Percentiles rank a stretch among this genome's conserved stretches.
phyloP scores from a whole-genome alignment of 64 coral and sea anemone species.

The Montipora efflorescens region DNA sequence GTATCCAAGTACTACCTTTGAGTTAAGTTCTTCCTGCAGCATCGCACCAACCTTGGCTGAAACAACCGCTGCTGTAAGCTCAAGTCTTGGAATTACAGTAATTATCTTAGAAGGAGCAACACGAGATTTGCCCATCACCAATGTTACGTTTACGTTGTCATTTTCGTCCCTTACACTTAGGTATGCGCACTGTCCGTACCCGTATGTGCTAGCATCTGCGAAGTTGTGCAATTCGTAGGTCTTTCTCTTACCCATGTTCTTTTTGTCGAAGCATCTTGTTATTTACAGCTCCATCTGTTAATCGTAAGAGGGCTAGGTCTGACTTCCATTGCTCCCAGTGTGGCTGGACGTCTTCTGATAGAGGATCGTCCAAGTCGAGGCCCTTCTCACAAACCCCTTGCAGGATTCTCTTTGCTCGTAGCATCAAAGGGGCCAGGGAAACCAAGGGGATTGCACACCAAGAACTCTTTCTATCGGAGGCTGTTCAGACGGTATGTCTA shows the following conservation, averaged over 20 bases:
- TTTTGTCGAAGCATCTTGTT: conserved; percentile 10
- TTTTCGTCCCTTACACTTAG: conserved; percentile 11
- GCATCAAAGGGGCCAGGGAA: neutral
- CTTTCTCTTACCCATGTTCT: neutral
- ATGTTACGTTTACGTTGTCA: neutral
- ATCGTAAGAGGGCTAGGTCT: too few species aligned
- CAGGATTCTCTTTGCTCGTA: conserved; percentile 4
- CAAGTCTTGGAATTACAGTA: too few species aligned
- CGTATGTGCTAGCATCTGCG: conserved; percentile 4
- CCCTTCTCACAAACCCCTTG: neutral
- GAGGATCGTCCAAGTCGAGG: neutral
- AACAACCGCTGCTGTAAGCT: neutral
- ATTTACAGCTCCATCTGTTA: neutral
- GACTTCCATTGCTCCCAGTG: too few species aligned
- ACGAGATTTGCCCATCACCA: neutral
- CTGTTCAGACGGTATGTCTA: neutral
- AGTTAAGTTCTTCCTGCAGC: neutral
- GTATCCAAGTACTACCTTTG: conserved; percentile 12
- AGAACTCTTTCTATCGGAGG: conserved; percentile 15
- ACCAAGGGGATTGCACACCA: conserved; percentile 25
- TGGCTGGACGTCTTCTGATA: neutral
- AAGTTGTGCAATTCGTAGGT: conserved; percentile 6
- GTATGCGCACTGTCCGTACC: conserved; percentile 12
- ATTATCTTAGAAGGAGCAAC: too few species aligned
- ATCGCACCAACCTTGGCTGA: neutral